phyloP scores from a whole-genome alignment of 2,888 invertebrate genomes.

The Esperia sulphurella region DNA sequence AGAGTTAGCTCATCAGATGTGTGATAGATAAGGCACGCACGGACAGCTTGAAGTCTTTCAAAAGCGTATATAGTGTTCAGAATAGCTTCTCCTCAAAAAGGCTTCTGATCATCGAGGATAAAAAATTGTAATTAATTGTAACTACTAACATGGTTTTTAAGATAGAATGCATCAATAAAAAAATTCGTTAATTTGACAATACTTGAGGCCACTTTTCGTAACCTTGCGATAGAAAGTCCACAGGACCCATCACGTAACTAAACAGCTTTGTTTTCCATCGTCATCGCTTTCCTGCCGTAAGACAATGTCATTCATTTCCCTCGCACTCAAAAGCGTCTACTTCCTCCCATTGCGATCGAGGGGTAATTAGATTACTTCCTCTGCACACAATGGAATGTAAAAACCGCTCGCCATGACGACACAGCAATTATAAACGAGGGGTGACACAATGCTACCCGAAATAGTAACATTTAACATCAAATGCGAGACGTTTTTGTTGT shows the following conservation, averaged over 20 bases:
- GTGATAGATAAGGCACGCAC: not conserved
- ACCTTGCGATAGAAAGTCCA: too few species aligned
- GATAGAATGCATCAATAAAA: too few species aligned
- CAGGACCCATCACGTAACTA: not conserved
- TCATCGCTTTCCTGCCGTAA: slow-evolving; percentile 20
- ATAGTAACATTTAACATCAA: not conserved
- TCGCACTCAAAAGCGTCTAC: slow-evolving; percentile 47
- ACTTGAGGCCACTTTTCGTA: not conserved
- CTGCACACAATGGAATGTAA: slow-evolving; percentile 61
- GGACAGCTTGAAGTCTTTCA: too few species aligned
- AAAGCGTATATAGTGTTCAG: too few species aligned
- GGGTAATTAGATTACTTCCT: slow-evolving; percentile 69
- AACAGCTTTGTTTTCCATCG: not conserved
- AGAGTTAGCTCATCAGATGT: slow-evolving; percentile 16
- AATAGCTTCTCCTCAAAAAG: too few species aligned
- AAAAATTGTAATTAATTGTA: too few species aligned
- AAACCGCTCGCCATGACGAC: slow-evolving; percentile 47
- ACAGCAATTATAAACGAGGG: slow-evolving; percentile 4
- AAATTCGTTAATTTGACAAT: too few species aligned
- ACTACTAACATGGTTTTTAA: too few species aligned
- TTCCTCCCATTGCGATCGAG: slow-evolving; percentile 55
- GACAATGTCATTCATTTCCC: slow-evolving; percentile 47
- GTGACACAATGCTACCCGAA: slow-evolving; percentile 7
- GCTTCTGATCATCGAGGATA: too few species aligned
- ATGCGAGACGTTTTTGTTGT: not conserved